These are phyloP conservation scores for Uropsilus gracilis DNA, from an alignment of 2,113 vertebrate species.

Conservation along the genomic window DNA sequence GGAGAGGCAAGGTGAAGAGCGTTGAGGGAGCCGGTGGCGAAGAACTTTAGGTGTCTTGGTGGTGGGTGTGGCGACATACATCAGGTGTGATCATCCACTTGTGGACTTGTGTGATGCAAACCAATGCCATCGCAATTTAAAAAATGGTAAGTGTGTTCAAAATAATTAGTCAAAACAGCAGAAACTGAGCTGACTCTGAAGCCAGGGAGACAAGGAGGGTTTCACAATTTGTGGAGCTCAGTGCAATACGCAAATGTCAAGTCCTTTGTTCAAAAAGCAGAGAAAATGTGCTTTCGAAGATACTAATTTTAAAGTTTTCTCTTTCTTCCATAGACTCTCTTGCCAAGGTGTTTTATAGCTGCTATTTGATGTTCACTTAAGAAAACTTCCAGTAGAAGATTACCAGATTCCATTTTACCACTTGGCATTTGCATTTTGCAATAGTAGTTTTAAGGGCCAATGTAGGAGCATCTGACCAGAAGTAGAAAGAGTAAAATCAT, in stretches of 20 bases:
- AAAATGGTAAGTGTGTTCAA: not conserved
- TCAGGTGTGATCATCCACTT: too few relatives aligned
- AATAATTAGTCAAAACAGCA: not conserved
- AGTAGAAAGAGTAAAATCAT: not conserved
- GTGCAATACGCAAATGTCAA: not conserved
- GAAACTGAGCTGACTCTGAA: not conserved
- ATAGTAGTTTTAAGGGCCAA: not conserved
- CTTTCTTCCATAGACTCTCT: not conserved
- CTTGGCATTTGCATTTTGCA: not conserved
- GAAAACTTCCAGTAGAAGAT: not conserved
- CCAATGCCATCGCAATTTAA: too few relatives aligned
- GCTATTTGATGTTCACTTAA: not conserved
- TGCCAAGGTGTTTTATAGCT: not conserved
- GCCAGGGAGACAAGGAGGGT: not conserved
- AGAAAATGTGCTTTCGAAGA: not conserved
- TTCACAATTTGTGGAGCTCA: not conserved
- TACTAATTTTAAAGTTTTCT: not conserved
- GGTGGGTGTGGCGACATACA: too few relatives aligned
- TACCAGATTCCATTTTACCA: not conserved
- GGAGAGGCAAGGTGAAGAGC: too few relatives aligned
- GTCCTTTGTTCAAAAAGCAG: not conserved
- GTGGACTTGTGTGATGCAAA: too few relatives aligned
- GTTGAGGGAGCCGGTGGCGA: too few relatives aligned
- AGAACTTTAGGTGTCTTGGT: too few relatives aligned
- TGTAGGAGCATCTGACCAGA: too few relatives aligned